Evolutionary conservation across 2,888 invertebrate genomes (phyloP), one percentile per base, ranked within the genome.

Genomic region (Meloe dianella): DNA sequence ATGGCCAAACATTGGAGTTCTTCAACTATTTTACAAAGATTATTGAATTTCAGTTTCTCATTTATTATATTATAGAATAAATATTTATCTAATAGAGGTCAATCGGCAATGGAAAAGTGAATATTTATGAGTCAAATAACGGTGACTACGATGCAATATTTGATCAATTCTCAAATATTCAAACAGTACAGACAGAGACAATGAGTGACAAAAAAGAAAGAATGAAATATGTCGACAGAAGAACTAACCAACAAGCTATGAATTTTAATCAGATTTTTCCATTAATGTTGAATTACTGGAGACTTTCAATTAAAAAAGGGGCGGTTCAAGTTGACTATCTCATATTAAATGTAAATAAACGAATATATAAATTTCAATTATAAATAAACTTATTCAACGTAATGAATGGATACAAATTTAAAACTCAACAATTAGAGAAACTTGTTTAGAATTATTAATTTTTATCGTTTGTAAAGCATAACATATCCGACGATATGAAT

Each of bases 1-100:
- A 92, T 91, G 5, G 96, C 96, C 76, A 96, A 85, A 80, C 96
- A 96, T 80, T 95, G 94, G 62, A 96, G 86, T 82, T 96, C 95
- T 84, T 96, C 96, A 75, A 94, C 96, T 95, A 54, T 10, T 41
- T 51, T 22, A 1, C 7, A 24, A 54, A 51, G 12, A 5, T 22
- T 22, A 51, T 51, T 51, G 64, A 59, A 64, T 60, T 61, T 2
- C 24, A 10, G 9, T 24, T 54, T 54, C 7, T 14, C 9, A 7
- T 32, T 32, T 32, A n/a, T 32, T 32, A 6, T 32, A 32, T 7
- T 7, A 32, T 9, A n/a, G n/a, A n/a, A n/a, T n/a, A n/a, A n/a
- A n/a, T 32, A 32, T 32, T 51, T 61, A 61, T 57, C 54, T 60
- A 63, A 63, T 63, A 63, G 57, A 57, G 29, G 60, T 27, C 57